Conservation (phyloP, 2,888 invertebrate genomes). For the Ormyrus pomaceus region DNA sequence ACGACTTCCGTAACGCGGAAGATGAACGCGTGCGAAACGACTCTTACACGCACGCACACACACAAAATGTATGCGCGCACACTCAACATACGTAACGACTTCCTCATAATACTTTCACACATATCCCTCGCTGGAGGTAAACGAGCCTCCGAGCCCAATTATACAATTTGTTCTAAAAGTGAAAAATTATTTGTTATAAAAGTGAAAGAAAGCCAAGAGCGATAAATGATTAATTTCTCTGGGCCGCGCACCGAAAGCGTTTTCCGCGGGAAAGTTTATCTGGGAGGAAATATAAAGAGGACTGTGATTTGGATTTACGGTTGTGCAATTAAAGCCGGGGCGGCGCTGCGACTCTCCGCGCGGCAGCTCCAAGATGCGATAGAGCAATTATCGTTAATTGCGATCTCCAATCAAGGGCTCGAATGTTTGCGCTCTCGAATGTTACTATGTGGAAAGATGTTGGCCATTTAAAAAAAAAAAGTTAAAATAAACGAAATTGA, state of each 20-base stretch:
- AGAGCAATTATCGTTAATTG: constrained; percentile 67
- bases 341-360: constrained; percentile 22
- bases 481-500: too few species aligned
- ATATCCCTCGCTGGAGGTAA: neutral
- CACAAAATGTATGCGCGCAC: neutral
- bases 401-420: constrained; percentile 61
- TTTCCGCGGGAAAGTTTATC: constrained; percentile 17
- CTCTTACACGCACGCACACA: neutral
- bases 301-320: constrained; percentile 10
- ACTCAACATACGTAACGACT: constrained; percentile 45
- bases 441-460: too few species aligned
- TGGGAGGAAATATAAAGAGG: too few species aligned
- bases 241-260: neutral
- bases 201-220: constrained; percentile 18
- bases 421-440: too few species aligned
- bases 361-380: constrained; percentile 52
- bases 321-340: constrained; percentile 33
- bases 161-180: constrained; percentile 36
- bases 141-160: constrained; percentile 10
- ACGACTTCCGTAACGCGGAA: constrained; percentile 26
- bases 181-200: neutral
- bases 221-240: constrained; percentile 32
- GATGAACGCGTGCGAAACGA: constrained; percentile 5
- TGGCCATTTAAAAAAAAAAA: too few species aligned
- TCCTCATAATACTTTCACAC: constrained; percentile 42